These are phyloP conservation scores for Andrena praecox DNA, from an alignment of 2,888 invertebrate species.

Conservation along the genomic window DNA sequence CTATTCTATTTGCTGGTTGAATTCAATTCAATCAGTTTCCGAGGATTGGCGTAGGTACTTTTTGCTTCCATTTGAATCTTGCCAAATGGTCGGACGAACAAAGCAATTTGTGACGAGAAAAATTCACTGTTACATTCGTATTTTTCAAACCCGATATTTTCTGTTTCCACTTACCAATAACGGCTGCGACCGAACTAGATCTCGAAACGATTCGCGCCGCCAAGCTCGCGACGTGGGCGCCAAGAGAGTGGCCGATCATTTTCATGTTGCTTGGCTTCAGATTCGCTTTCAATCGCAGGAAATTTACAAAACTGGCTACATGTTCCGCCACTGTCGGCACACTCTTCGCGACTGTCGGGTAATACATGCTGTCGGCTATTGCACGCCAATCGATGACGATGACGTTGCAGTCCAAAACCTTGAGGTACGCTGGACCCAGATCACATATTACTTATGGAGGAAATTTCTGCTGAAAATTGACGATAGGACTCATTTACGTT, in stretches of 20 bases:
- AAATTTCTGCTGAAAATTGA: neutral
- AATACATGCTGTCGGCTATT: constrained; percentile 16
- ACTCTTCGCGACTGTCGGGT: constrained; percentile 22
- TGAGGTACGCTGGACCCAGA: constrained; percentile 52
- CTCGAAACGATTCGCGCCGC: constrained; percentile 76
- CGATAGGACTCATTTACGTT: neutral
- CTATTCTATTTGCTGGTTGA: no score
- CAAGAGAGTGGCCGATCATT: constrained; percentile 83
- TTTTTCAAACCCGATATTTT: neutral
- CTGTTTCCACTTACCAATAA: constrained; percentile 59
- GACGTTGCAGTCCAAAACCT: constrained; percentile 44
- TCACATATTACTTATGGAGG: neutral
- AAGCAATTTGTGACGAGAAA: no score
- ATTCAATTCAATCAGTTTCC: no score
- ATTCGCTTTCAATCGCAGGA: constrained; percentile 67
- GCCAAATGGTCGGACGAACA: no score
- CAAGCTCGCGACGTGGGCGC: constrained; percentile 83
- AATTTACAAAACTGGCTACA: constrained; percentile 77
- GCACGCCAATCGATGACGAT: constrained; percentile 58
- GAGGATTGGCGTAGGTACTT: no score
- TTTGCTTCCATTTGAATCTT: no score
- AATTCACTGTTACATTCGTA: neutral
- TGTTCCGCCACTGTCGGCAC: constrained; percentile 54
- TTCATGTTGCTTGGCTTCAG: constrained; percentile 75
- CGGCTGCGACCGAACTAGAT: constrained; percentile 19